Evolutionary conservation across 2,113 vertebrate species (phyloP), one percentile per base, ranked within the genome.

Genomic region (Pelecanoides urinatrix): DNA sequence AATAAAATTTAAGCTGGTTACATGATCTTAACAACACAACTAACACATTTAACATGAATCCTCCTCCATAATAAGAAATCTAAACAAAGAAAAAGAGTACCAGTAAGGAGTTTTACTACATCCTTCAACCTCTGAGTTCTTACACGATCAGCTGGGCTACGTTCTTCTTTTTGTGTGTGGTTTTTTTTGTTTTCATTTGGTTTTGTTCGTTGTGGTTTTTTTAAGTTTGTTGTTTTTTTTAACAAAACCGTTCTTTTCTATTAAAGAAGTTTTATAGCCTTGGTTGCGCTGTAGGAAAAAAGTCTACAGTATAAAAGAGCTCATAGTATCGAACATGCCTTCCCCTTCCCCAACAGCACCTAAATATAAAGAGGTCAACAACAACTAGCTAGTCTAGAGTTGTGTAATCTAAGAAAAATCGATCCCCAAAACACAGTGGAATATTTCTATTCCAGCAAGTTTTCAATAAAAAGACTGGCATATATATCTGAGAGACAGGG

Each of bases 1-100:
- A 95, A 80, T 86, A 96, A 91, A 98, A 96, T 95, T 94, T 95
- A 97, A 97, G 92, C 92, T 94, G 95, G 92, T 97, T 98, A 98
- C 61, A 92, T 94, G 97, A 97, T 56, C 88, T 97, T 94, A 98
- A 97, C 93, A 98, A 84, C 93, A 97, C 83, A 96, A 44, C 87
- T 97, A 98, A 90, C 25, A 53, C 25, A 1, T 95, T 86, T 94
- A 97, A 97, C 78, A 81, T 70, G 87, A 96, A 90, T 53, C 79
- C 52, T 42, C n/a, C 19, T 70, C 34, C 27, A 68, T 84, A 76
- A 83, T 95, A 97, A 83, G 6, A 96, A 59, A 73, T 87, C 92
- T 97, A 97, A 93, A 63, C 84, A 90, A 97, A 95, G 52, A 53
- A 93, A 96, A 72, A 80, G 70, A 95, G 59, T 96, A 90, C 86